These are phyloP conservation scores for Diploptera punctata DNA, from an alignment of 2,888 invertebrate genomes.

Conservation along the genomic window DNA sequence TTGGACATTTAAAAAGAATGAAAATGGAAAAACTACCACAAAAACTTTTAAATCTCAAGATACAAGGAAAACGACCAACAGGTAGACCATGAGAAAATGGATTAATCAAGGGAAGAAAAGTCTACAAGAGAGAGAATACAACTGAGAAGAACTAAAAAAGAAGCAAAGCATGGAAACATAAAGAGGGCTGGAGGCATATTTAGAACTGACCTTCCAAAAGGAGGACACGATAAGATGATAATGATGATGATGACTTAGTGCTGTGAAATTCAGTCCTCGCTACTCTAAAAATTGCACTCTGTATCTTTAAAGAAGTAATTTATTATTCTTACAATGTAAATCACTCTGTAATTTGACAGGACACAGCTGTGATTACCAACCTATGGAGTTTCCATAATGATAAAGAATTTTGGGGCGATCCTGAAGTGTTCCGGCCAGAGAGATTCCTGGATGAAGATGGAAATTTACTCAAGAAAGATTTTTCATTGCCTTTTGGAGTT, in stretches of 20 bases:
- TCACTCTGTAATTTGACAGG: constrained; percentile 52
- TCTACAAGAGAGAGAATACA: too few species aligned
- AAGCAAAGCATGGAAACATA: too few species aligned
- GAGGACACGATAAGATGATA: too few species aligned
- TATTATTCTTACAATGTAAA: background rate
- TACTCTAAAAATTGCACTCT: background rate
- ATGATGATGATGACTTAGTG: background rate
- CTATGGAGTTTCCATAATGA: constrained; percentile 64
- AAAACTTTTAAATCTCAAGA: background rate
- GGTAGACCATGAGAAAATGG: background rate
- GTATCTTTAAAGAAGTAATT: background rate
- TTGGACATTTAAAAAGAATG: too few species aligned
- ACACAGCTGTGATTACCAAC: constrained; percentile 62
- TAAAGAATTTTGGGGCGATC: constrained; percentile 67
- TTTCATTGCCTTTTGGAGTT: constrained; percentile 69
- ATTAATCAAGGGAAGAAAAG: background rate
- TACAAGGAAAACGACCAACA: too few species aligned
- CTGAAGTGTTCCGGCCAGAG: constrained; percentile 70
- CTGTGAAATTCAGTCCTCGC: background rate
- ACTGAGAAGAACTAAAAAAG: too few species aligned
- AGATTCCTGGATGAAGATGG: constrained; percentile 66
- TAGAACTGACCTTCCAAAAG: too few species aligned
- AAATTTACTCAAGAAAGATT: constrained; percentile 62
- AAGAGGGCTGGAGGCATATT: too few species aligned
- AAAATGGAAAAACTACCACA: too few species aligned